Conservation (phyloP, 2,113 vertebrate genomes). For the Silurus asotus region DNA sequence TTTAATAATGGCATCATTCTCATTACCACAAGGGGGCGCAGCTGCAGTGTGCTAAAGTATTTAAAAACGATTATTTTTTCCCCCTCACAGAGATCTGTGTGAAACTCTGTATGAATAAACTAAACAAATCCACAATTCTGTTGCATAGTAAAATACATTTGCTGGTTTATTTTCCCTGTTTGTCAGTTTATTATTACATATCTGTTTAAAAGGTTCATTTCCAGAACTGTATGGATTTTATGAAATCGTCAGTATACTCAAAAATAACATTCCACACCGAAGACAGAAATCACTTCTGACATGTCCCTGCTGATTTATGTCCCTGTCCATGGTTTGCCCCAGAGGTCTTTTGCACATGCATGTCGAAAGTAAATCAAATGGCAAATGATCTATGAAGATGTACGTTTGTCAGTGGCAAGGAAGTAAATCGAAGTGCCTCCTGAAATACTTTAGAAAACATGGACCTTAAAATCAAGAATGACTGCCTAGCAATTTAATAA, state of each 20-base stretch:
- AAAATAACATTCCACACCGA: not conserved
- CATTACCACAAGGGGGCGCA: slow-evolving; percentile 19
- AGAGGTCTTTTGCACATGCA: slow-evolving; percentile 16
- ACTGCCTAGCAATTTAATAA: not conserved
- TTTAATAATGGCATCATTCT: not conserved
- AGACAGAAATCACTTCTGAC: slow-evolving; percentile 4
- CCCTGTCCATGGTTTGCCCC: slow-evolving; percentile 9
- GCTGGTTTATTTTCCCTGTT: not conserved
- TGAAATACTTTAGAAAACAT: not conserved
- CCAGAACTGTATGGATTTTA: not conserved
- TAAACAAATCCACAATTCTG: not conserved
- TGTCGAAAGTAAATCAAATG: slow-evolving; percentile 41
- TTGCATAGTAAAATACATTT: not conserved
- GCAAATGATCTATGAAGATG: slow-evolving; percentile 36
- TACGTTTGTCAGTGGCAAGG: not conserved
- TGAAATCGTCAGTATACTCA: not conserved
- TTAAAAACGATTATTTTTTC: not conserved
- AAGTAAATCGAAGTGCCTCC: slow-evolving; percentile 9
- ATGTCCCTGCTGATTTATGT: slow-evolving; percentile 41
- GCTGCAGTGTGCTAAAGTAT: not conserved
- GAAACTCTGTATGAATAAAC: slow-evolving; percentile 6
- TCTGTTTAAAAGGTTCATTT: not conserved
- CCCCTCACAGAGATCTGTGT: not conserved
- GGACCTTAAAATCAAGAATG: not conserved
- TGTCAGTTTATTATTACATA: not conserved